Conservation (phyloP, 2,113 vertebrate genomes). For the Falcunculus frontatus region DNA sequence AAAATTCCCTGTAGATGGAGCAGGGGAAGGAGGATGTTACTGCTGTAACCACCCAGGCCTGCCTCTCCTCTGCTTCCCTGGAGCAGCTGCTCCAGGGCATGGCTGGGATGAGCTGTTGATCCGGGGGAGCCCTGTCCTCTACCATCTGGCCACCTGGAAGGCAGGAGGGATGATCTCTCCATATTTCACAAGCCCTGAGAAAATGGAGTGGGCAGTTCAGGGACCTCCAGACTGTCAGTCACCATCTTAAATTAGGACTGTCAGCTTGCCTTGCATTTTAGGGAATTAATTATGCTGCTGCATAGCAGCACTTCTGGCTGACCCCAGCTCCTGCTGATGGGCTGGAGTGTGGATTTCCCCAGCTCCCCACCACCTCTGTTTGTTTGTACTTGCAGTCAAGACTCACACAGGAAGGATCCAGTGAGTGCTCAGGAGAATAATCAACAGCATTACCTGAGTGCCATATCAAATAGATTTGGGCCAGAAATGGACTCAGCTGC, state of each 20-base stretch:
- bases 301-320: background rate
- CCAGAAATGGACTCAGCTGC: constrained; percentile 58
- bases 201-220: background rate
- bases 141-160: background rate
- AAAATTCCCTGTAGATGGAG: background rate
- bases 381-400: background rate
- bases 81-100: background rate
- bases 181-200: background rate
- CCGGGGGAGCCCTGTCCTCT: background rate
- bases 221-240: background rate
- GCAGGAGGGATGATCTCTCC: background rate
- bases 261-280: constrained; percentile 24
- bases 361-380: background rate
- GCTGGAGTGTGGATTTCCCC: background rate
- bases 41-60: background rate
- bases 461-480: constrained; percentile 18
- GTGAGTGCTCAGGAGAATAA: background rate
- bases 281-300: background rate
- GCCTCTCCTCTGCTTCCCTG: background rate
- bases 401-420: background rate
- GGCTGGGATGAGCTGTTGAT: background rate
- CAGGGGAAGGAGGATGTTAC: background rate
- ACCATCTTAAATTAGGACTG: background rate
- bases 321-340: background rate
- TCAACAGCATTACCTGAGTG: background rate